Evolutionary conservation across 2,797 vertebrate genomes (phyloP).

Genomic region (Lagocephalus sceleratus): DNA sequence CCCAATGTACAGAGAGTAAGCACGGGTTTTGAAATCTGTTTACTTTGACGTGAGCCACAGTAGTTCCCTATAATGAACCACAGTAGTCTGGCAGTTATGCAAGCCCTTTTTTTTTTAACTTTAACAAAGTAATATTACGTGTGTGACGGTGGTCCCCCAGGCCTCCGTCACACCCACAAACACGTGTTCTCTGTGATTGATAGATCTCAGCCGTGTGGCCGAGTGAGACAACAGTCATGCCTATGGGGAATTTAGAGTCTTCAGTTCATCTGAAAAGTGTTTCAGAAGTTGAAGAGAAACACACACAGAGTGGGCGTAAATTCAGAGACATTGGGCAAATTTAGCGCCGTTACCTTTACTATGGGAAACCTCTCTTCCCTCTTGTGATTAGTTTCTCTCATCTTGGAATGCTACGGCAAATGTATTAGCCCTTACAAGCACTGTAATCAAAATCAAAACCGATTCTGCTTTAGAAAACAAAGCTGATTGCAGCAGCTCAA

Average conservation of each 20-base stretch:
- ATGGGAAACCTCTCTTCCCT: no score
- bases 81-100: constrained; percentile 36
- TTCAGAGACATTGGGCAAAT: constrained; percentile 2
- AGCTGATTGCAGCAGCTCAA: no score
- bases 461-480: no score
- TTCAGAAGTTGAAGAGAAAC: constrained; percentile 15
- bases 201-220: not conserved
- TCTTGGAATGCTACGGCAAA: no score
- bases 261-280: constrained; percentile 29
- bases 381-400: no score
- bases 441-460: no score
- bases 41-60: constrained; percentile 46
- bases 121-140: constrained; percentile 33
- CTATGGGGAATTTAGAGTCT: constrained; percentile 54
- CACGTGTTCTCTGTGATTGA: constrained; percentile 2
- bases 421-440: no score
- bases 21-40: constrained; percentile 17
- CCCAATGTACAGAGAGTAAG: no score
- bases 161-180: constrained; percentile 8
- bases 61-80: constrained; percentile 51
- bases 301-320: constrained; percentile 8
- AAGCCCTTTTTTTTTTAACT: constrained; percentile 8
- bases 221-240: constrained; percentile 14
- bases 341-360: no score
- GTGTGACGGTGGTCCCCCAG: not conserved